Evolutionary conservation across 2,888 invertebrate genomes (phyloP).

Genomic region (Empis stercorea): DNA sequence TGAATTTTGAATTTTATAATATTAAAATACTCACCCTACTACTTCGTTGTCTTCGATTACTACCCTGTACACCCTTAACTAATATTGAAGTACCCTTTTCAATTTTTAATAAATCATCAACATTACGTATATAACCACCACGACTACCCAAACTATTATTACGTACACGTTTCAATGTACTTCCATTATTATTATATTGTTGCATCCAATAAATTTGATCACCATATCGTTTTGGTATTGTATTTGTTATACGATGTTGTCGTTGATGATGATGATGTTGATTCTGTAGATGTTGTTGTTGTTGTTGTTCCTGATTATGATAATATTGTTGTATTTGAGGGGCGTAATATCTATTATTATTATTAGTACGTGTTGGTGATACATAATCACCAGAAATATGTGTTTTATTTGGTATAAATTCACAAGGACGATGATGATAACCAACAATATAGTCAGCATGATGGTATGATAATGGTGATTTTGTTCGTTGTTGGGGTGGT

Average conservation of each 20-base stretch:
- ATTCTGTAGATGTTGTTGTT: background rate
- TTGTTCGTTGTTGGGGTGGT: background rate
- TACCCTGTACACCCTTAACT: slow-evolving; percentile 8
- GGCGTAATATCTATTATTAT: slow-evolving; percentile 4
- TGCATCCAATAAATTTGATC: slow-evolving; percentile 31
- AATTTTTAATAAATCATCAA: slow-evolving; percentile 26
- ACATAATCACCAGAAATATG: slow-evolving; percentile 32
- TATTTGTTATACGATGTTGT: slow-evolving; percentile 24
- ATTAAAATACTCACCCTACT: slow-evolving; percentile 26
- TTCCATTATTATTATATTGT: background rate
- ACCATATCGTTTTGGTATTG: slow-evolving; percentile 16
- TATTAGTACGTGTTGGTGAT: slow-evolving; percentile 17
- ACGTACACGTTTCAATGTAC: slow-evolving; percentile 14
- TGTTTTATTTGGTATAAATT: slow-evolving; percentile 25
- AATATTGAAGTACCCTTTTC: slow-evolving; percentile 4
- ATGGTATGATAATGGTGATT: background rate
- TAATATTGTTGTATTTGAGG: background rate
- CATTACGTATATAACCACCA: slow-evolving; percentile 27
- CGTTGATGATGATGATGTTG: background rate
- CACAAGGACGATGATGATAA: slow-evolving; percentile 1
- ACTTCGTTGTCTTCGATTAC: slow-evolving; percentile 19
- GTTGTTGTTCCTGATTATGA: background rate
- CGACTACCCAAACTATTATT: slow-evolving; percentile 26
- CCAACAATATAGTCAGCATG: background rate
- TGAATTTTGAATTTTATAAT: no score